Evolutionary conservation across 2,797 vertebrate species (phyloP).

Genomic region (Cossypha dichroa): DNA sequence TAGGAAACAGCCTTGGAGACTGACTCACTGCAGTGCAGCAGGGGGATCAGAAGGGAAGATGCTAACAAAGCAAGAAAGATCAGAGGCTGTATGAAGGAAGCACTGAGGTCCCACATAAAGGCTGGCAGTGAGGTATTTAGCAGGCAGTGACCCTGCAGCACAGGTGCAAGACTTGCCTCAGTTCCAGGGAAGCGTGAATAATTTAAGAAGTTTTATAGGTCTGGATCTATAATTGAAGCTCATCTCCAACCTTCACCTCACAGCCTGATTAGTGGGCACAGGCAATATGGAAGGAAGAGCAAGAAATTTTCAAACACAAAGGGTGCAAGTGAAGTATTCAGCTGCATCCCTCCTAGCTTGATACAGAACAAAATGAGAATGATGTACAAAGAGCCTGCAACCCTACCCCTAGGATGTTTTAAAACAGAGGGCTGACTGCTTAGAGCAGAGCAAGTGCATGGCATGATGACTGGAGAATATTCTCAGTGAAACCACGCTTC

Average conservation of each 20-base stretch:
- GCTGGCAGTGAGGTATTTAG: not conserved
- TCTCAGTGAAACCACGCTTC: not conserved
- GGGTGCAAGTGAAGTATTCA: not conserved
- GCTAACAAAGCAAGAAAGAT: not conserved
- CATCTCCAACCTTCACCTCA: not conserved
- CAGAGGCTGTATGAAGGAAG: not conserved
- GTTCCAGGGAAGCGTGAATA: not conserved
- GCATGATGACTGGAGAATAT: not conserved
- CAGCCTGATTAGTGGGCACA: not conserved
- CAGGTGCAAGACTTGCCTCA: not conserved
- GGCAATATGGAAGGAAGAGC: not conserved
- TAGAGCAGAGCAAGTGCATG: fast-evolving
- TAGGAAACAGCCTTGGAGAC: not conserved
- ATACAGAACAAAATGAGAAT: not conserved
- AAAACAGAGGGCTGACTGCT: not conserved
- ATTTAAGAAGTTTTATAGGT: not conserved
- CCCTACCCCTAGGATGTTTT: not conserved
- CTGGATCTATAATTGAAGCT: not conserved
- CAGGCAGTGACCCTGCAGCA: not conserved
- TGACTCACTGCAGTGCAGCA: fast-evolving
- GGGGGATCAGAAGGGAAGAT: not conserved
- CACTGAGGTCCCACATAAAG: not conserved
- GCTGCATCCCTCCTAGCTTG: not conserved
- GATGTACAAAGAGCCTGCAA: not conserved
- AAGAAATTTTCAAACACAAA: not conserved